Base-by-base conservation (phyloP, 2,797 vertebrate genomes). In the Tokudaia muenninki region DNA sequence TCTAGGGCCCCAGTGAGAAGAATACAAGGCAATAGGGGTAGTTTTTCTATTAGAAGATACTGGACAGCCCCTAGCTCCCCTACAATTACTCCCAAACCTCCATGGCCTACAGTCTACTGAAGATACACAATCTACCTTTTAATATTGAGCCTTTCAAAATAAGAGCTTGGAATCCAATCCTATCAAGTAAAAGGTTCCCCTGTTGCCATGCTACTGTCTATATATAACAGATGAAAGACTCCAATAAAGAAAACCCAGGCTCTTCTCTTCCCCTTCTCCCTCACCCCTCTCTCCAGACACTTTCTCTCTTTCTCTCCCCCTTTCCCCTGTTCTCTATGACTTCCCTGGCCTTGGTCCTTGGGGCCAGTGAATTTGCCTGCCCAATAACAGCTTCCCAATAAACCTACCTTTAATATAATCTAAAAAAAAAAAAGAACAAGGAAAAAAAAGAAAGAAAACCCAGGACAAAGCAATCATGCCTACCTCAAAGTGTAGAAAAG, bases 81-180 rank as follows among this genome's bases (percentile, higher is more conserved):
- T 96, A 37, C 0, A 96, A 97, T 92, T 47, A 95, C 0, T 0
- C 65, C 61, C 59, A 93, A 97, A 94, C n/a, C 96, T 61, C 50
- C 83, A 86, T 88, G 0, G 14, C 94, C 95, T 87, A 34, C 52
- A 94, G 78, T 77, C 63, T 88, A 96, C 72, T 72, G 74, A 94
- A 98, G 96, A 96, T 72, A 97, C 90, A 96, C 50, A n/a, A 19
- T 92, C 97, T 98, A 97, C 97, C 97, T 98, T 96, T 98, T 98
- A 98, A 95, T 74, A 94, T 41, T 81, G 97, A 96, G 86, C 90
- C 47, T 78, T 77, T 90, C 94, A 84, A 19, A 96, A 90, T 61
- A 63, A 50, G 11, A 65, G 55, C 93, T 96, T 80, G 63, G 31
- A 97, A 75, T 59, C 67, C 81, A 59, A 52, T 94, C 34, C 90